Percentiles rank a stretch among this genome's conserved stretches.
These are phyloP conservation scores for Peromyscus maniculatus DNA, from an alignment of 2,113 vertebrate genomes.

Conservation along the genomic window DNA sequence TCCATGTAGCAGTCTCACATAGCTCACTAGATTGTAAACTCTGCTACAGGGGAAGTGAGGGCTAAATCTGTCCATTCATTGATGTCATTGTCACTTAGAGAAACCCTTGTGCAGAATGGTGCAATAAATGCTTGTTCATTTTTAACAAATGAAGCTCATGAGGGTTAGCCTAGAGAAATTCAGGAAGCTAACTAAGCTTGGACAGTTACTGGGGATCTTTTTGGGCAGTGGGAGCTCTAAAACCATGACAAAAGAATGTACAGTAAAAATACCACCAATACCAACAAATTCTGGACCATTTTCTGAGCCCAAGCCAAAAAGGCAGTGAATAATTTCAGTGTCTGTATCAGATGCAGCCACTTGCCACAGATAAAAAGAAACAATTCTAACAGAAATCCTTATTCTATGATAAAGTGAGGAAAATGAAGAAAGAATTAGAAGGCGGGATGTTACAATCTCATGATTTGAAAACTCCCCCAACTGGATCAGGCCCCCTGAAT, in stretches of 20 bases:
- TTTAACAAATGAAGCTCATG: constrained; percentile 19
- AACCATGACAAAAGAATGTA: not conserved
- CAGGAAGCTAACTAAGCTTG: not conserved
- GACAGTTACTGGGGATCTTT: not conserved
- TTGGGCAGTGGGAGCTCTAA: not conserved
- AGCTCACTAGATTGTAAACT: not conserved
- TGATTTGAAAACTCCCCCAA: not conserved
- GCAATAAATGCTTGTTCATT: not conserved
- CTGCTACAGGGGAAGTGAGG: not conserved
- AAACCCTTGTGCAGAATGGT: not conserved
- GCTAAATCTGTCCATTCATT: not conserved
- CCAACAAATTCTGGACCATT: not conserved
- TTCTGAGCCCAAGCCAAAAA: not conserved
- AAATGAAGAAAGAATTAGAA: not conserved
- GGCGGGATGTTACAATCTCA: not conserved
- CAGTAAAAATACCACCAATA: not conserved
- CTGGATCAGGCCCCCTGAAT: too few species aligned
- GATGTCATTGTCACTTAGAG: not conserved
- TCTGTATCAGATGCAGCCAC: not conserved
- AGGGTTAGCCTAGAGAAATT: not conserved
- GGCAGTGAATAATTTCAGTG: not conserved
- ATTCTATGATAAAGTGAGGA: not conserved
- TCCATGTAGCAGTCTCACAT: not conserved
- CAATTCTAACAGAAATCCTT: not conserved
- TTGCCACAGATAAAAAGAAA: not conserved